Conservation (phyloP, 1,140 invertebrate species). For the Drosophila kikkawai region DNA sequence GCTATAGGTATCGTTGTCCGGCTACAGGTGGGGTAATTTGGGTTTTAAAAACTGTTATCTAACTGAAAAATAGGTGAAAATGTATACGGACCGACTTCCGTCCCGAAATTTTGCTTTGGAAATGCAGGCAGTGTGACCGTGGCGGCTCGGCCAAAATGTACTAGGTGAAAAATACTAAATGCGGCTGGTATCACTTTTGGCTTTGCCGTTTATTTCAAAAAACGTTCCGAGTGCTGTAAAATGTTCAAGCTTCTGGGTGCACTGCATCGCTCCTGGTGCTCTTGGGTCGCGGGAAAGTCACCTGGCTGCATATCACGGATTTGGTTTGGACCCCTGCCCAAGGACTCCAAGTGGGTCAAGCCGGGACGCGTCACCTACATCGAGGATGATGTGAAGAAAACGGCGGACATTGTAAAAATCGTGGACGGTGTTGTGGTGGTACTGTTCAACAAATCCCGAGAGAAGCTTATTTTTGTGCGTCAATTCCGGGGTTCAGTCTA, state of each 20-base stretch:
- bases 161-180: background rate
- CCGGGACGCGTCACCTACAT: constrained; percentile 88
- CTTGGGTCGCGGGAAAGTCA: background rate
- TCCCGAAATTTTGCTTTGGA: constrained; percentile 41
- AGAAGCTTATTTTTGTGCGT: constrained; percentile 93
- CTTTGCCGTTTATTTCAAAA: background rate
- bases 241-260: constrained; percentile 2
- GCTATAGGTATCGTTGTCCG: constrained; percentile 25
- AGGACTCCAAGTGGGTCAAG: constrained; percentile 89
- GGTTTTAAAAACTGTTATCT: constrained; percentile 39
- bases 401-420: constrained; percentile 88
- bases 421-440: constrained; percentile 92
- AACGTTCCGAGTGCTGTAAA: background rate
- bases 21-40: constrained; percentile 14
- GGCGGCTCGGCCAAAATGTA: background rate
- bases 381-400: constrained; percentile 88
- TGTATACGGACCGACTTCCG: constrained; percentile 63
- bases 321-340: constrained; percentile 86
- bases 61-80: constrained; percentile 15
- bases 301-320: constrained; percentile 87
- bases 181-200: background rate
- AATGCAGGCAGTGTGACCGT: constrained; percentile 27
- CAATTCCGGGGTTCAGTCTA: constrained; percentile 96
- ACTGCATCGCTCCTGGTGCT: background rate
- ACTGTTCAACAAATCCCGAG: constrained; percentile 91